Conservation (phyloP, 1,140 invertebrate genomes). For the Periplaneta americana region DNA sequence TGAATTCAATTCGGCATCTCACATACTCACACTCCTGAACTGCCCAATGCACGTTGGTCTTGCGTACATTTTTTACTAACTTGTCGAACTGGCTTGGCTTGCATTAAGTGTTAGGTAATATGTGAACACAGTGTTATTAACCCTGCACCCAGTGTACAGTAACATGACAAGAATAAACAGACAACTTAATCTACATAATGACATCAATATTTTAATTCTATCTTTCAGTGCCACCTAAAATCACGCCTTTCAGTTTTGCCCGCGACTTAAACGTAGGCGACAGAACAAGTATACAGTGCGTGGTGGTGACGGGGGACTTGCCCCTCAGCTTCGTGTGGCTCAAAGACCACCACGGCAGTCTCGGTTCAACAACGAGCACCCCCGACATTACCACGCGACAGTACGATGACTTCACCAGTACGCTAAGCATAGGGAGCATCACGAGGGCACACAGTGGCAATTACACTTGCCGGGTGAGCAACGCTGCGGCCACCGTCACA, state of each 20-base stretch:
- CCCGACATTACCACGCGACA: slow-evolving; percentile 52
- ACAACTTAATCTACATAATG: slow-evolving; percentile 1
- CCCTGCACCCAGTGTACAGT: too few species aligned
- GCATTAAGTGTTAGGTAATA: too few species aligned
- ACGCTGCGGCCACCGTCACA: slow-evolving; percentile 51
- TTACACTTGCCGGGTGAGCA: slow-evolving; percentile 62
- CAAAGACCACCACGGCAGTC: slow-evolving; percentile 49
- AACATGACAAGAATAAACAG: not conserved
- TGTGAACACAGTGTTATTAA: too few species aligned
- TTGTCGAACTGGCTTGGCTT: too few species aligned
- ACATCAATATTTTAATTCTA: slow-evolving; percentile 13
- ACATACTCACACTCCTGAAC: too few species aligned
- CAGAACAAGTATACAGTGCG: slow-evolving; percentile 58
- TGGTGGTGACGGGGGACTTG: slow-evolving; percentile 57
- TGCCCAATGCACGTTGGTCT: too few species aligned
- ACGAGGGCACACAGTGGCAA: slow-evolving; percentile 59
- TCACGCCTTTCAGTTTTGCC: slow-evolving; percentile 57
- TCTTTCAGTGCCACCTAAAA: slow-evolving; percentile 56
- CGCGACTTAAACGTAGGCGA: slow-evolving; percentile 53
- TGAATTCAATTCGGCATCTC: too few species aligned
- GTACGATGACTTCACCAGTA: slow-evolving; percentile 57
- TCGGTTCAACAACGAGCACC: not conserved
- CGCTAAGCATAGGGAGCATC: slow-evolving; percentile 55
- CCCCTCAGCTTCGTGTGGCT: slow-evolving; percentile 64
- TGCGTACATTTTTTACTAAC: too few species aligned